Base-by-base conservation (phyloP, 2,113 vertebrate species). In the Poeciliopsis occidentalis region DNA sequence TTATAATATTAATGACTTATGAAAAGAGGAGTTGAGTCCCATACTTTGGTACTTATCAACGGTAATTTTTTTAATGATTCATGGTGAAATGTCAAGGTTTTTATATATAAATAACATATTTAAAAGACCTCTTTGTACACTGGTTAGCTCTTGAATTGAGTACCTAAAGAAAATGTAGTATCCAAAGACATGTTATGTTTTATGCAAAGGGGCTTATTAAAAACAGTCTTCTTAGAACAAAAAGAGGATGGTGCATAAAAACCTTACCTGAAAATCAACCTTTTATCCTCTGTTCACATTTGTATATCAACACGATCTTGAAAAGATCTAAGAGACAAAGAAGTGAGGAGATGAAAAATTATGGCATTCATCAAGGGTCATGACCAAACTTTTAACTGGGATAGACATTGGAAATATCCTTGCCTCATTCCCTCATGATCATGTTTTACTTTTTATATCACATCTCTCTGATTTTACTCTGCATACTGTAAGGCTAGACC, bases 401-500 rank as follows among this genome's bases (percentile, higher is more conserved):
- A 85, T 74, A 78, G 37, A 74, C 71, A 69, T 88, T 63, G 69
- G 65, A 31, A 76, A 39, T 75, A 81, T 82, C 75, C 70, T 76
- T 29, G 41, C 67, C 82, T 88, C 65, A 78, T 90, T 81, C 82
- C 75, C 57, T 78, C 64, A 30, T 67, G 76, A 84, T 80, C 61
- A 1, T 72, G 64, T 32, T 60, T 74, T 69, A 69, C 64, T 69
- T 72, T 75, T 76, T 74, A 81, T 74, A 79, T 85, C 76, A 83
- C 84, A 73, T 82, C 85, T 88, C 86, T 80, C 67, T 89, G 75
- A 62, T 71, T 84, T 71, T 82, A 82, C 71, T 76, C 61, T 79
- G 75, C 87, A 30, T 64, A 77, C 85, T 81, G 39, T 76, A 81
- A 87, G 91, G 81, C 80, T 87, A 26, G 84, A 88, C 90, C 88